Evolutionary conservation across 2,113 vertebrate genomes (phyloP).

Genomic region (Serinus canaria): DNA sequence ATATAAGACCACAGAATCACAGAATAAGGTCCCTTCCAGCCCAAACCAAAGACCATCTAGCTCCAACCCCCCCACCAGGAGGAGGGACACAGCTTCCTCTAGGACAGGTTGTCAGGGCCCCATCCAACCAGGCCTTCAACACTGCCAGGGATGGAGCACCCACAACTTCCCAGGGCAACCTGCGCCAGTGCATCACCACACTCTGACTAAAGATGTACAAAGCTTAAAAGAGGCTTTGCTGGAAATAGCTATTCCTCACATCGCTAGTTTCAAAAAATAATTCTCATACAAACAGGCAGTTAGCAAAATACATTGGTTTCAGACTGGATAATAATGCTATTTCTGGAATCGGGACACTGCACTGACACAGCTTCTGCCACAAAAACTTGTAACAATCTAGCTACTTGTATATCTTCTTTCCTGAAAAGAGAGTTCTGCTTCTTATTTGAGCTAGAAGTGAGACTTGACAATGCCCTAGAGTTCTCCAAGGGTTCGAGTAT

Average conservation of each 20-base stretch:
- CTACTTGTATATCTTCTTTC: background rate
- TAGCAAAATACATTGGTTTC: background rate
- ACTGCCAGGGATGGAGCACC: background rate
- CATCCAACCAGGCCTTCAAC: background rate
- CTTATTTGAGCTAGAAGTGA: background rate
- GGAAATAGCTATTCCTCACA: background rate
- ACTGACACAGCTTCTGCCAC: background rate
- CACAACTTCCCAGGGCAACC: background rate
- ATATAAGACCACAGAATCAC: background rate
- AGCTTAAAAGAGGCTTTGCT: background rate
- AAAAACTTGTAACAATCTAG: background rate
- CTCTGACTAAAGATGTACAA: background rate
- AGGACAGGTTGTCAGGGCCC: background rate
- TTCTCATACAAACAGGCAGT: background rate
- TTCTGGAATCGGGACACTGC: background rate
- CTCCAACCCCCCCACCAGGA: accelerated
- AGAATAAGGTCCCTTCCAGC: background rate
- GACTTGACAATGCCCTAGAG: background rate
- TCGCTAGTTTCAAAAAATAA: background rate
- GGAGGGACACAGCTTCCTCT: background rate
- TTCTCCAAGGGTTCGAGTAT: background rate
- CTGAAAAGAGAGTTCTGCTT: background rate
- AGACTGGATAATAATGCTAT: background rate
- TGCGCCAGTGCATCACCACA: background rate
- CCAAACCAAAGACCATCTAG: background rate